Evolutionary conservation across 53 echinoderm and acorn worm genomes (phyloP), one percentile per base, ranked within the genome.

Genomic region (Astropecten irregularis): DNA sequence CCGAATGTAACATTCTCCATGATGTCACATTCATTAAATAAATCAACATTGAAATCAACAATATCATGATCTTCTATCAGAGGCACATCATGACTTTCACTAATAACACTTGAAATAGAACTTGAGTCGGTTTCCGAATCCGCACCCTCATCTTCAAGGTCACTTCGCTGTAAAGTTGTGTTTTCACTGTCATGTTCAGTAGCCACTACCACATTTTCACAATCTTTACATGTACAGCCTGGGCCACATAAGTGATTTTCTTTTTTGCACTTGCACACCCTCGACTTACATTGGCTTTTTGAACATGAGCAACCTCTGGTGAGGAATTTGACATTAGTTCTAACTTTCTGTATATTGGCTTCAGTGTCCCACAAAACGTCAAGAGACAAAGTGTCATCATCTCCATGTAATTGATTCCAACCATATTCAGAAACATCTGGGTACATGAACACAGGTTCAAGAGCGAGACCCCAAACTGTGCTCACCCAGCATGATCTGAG

Each of bases 401-500:
- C 66, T 35, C 59, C 69, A 60, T 49, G 31, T 22, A 20, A 4
- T 0, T 73, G 14, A 40, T 31, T 50, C 88, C 88, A 88, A 16
- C 88, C 83, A 88, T 83, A 83, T 14, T 34, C 14, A 9, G 36
- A 26, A 32, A 88, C 83, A 66, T 88, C 83, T 11, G 88, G 83
- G 66, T 81, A 87, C 23, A 9, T 51, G 48, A 87, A 81, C 18
- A 48, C 18, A 16, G 38, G 37, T 15, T 44, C 16, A 6, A 40
- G 32, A 44, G 70, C 69, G 15, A 49, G 52, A 9, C 28, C 76
- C 89, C 89, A 89, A 26, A 92, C 66, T 52, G 73, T 56, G 15
- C 66, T 48, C 6, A 92, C 92, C 88, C 88, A 92, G 44, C 88
- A 92, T 23, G 66, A 64, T 30, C 92, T 37, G 0, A 76, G 48